phyloP scores from a whole-genome alignment of 2,113 vertebrate genomes.

The Corythaeola cristata region DNA sequence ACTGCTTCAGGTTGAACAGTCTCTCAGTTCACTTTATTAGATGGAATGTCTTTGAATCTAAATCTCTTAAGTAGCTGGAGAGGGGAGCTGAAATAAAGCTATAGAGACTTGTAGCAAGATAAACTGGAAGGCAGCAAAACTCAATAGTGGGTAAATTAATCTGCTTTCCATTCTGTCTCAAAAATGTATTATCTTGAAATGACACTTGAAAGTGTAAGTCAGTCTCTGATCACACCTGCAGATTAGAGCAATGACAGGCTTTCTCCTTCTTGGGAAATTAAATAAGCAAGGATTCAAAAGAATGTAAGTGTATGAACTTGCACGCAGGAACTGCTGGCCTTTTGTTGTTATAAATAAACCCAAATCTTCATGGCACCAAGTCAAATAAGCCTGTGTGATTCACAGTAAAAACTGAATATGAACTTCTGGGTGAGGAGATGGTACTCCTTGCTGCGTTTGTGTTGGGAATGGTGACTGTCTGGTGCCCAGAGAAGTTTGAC shows the following conservation, averaged over 20 bases:
- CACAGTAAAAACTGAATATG: not conserved
- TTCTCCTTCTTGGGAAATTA: not conserved
- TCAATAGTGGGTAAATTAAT: conserved; percentile 26
- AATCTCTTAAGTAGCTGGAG: conserved; percentile 33
- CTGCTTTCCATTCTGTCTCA: conserved; percentile 49
- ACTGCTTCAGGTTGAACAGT: not conserved
- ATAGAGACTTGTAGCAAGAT: not conserved
- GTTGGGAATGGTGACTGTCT: not conserved
- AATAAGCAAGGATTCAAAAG: not conserved
- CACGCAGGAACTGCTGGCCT: not conserved
- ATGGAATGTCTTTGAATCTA: not conserved
- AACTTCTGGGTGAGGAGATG: not conserved
- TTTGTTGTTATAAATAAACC: not conserved
- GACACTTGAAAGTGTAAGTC: not conserved
- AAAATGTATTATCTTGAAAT: conserved; percentile 7
- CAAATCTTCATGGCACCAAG: not conserved
- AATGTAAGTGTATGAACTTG: not conserved
- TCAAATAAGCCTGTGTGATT: not conserved
- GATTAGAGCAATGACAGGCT: not conserved
- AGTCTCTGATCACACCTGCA: not conserved
- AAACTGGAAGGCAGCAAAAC: conserved; percentile 19
- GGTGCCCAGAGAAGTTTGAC: not conserved
- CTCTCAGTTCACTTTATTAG: not conserved
- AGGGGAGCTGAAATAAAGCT: conserved; percentile 13
- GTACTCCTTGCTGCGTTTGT: not conserved